phyloP scores from a whole-genome alignment of 2,888 invertebrate genomes.

The Salticus scenicus region DNA sequence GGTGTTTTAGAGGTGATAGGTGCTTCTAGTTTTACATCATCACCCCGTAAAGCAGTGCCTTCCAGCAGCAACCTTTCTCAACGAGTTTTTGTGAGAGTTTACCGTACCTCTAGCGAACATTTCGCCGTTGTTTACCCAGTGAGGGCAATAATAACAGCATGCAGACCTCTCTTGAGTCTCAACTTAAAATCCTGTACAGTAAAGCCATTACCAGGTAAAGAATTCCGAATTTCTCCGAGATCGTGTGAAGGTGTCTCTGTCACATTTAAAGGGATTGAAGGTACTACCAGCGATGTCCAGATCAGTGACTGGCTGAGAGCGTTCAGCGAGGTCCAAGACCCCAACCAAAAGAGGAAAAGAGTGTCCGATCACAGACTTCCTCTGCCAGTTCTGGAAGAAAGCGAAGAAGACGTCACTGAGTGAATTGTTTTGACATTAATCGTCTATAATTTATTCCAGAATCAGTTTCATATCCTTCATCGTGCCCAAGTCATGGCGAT shows the following conservation, averaged over 20 bases:
- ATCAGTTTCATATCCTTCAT: neutral
- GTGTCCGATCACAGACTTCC: slow-evolving; percentile 55
- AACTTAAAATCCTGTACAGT: slow-evolving; percentile 67
- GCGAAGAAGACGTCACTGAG: slow-evolving; percentile 53
- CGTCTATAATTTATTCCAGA: neutral
- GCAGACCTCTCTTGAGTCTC: slow-evolving; percentile 69
- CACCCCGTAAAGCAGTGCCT: neutral
- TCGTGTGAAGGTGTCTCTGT: slow-evolving; percentile 61
- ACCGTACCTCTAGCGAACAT: slow-evolving; percentile 72
- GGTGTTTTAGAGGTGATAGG: slow-evolving; percentile 58
- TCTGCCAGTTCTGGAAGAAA: slow-evolving; percentile 57
- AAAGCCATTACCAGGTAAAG: slow-evolving; percentile 31
- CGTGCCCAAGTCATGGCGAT: neutral
- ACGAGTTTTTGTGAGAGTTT: slow-evolving; percentile 71
- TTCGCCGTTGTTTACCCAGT: slow-evolving; percentile 72
- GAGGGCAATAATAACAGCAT: slow-evolving; percentile 67
- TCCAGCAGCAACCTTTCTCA: slow-evolving; percentile 31
- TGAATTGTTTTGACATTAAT: neutral
- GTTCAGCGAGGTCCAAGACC: slow-evolving; percentile 52
- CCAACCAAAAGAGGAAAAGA: slow-evolving; percentile 43
- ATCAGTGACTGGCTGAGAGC: slow-evolving; percentile 59
- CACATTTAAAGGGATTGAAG: slow-evolving; percentile 56
- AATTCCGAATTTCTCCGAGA: slow-evolving; percentile 51
- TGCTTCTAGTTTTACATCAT: slow-evolving; percentile 34
- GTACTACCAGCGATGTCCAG: slow-evolving; percentile 32